Conservation (phyloP, 2,797 vertebrate genomes). For the Coregonus sp. region DNA sequence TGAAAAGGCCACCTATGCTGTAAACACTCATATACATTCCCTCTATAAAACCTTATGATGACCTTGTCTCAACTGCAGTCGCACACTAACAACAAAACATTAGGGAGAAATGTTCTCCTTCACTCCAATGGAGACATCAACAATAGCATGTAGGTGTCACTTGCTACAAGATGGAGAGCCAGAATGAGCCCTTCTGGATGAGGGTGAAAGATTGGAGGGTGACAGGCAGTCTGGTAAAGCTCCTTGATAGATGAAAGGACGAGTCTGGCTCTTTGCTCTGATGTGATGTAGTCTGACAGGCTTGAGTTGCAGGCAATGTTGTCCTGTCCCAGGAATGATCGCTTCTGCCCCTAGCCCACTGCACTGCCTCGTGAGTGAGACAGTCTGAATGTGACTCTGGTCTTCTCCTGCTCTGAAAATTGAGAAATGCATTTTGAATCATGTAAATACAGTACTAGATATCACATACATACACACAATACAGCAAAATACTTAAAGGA, state of each 20-base stretch:
- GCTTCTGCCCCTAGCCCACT: neutral
- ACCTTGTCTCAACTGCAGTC: neutral
- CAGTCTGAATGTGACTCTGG: neutral
- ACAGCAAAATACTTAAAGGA: too few relatives aligned
- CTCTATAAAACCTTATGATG: neutral
- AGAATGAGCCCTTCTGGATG: constrained; percentile 38
- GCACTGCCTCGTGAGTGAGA: neutral
- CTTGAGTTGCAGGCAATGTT: constrained; percentile 52
- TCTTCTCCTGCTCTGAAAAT: neutral
- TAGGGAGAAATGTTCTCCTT: constrained; percentile 12
- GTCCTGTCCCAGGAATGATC: constrained; percentile 41
- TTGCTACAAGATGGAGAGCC: constrained; percentile 50
- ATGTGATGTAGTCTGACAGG: constrained; percentile 44
- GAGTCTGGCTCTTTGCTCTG: constrained; percentile 12
- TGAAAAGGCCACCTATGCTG: neutral
- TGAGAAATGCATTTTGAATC: neutral
- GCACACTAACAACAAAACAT: neutral
- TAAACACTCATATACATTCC: neutral
- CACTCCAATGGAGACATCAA: constrained; percentile 70
- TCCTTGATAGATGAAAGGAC: constrained; percentile 61
- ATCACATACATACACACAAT: too few relatives aligned
- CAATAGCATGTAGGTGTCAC: constrained; percentile 50
- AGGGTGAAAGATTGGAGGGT: constrained; percentile 56
- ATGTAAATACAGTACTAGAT: neutral
- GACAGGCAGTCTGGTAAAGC: constrained; percentile 55